Evolutionary conservation across 2,888 invertebrate genomes (phyloP).

Genomic region (Parnassius apollo): DNA sequence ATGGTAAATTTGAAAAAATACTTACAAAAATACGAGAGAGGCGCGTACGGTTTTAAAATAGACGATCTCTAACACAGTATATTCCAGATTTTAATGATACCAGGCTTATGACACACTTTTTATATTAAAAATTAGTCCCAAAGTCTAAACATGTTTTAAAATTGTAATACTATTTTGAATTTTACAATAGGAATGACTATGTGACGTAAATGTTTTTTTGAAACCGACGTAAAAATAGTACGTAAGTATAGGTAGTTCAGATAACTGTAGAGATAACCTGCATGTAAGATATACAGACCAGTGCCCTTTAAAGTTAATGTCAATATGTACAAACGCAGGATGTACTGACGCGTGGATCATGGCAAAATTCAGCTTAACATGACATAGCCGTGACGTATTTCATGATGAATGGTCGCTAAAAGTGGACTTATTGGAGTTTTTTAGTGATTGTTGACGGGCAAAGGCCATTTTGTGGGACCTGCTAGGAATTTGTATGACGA

Average conservation of each 20-base stretch:
- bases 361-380: slow-evolving; percentile 9
- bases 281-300: not conserved
- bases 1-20: too few species aligned
- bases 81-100: too few species aligned
- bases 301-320: slow-evolving; percentile 14
- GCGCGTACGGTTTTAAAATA: too few species aligned
- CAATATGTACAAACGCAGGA: slow-evolving; percentile 21
- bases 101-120: too few species aligned
- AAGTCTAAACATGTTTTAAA: too few species aligned
- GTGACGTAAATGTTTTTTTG: not conserved
- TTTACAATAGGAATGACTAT: too few species aligned
- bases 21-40: too few species aligned
- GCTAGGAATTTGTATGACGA: slow-evolving; percentile 4
- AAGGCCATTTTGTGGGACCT: not conserved
- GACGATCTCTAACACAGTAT: too few species aligned
- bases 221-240: not conserved
- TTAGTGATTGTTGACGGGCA: not conserved
- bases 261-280: slow-evolving; percentile 11
- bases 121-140: too few species aligned
- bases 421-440: not conserved
- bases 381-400: slow-evolving; percentile 18
- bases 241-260: slow-evolving; percentile 1
- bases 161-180: too few species aligned
- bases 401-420: slow-evolving; percentile 15
- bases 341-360: not conserved